A percentile compares a stretch with the other conserved stretches of the same genome.
Evolutionary conservation across 2,888 invertebrate genomes (phyloP).

Genomic region (Troilus luridus): DNA sequence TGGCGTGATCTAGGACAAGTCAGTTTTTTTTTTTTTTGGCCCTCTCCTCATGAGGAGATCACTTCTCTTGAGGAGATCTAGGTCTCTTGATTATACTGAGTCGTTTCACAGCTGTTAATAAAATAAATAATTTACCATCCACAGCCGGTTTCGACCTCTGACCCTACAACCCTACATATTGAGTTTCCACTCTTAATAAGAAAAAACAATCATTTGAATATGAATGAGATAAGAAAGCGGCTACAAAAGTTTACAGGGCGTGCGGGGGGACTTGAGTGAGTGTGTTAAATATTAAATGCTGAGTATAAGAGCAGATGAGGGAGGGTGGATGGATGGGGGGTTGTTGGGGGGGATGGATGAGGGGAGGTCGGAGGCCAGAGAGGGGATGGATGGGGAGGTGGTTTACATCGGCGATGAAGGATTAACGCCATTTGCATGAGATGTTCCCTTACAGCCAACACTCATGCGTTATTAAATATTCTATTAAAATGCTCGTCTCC

Average conservation of each 20-base stretch:
- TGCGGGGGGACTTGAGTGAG: not conserved
- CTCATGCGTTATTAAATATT: slow-evolving; percentile 19
- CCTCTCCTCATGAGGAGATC: no score
- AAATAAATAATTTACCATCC: no score
- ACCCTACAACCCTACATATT: no score
- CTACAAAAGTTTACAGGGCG: not conserved
- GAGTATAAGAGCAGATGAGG: not conserved
- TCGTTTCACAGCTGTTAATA: no score
- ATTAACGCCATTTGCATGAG: slow-evolving; percentile 29
- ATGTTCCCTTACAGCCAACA: not conserved
- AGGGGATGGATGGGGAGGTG: not conserved
- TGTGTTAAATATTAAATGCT: slow-evolving; percentile 2
- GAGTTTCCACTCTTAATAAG: no score
- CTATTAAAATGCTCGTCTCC: not conserved
- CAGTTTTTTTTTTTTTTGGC: no score
- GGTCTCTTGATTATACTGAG: no score
- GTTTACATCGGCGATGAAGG: not conserved
- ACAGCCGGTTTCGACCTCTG: no score
- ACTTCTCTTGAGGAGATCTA: no score
- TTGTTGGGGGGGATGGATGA: not conserved
- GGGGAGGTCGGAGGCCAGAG: not conserved
- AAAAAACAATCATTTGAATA: not conserved
- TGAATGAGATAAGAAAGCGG: not conserved
- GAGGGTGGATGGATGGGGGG: not conserved
- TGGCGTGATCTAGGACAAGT: no score